A percentile compares a stretch with the other conserved stretches of the same genome.
Conservation (phyloP, 1,140 invertebrate species). For the Drosophila sucinea region DNA sequence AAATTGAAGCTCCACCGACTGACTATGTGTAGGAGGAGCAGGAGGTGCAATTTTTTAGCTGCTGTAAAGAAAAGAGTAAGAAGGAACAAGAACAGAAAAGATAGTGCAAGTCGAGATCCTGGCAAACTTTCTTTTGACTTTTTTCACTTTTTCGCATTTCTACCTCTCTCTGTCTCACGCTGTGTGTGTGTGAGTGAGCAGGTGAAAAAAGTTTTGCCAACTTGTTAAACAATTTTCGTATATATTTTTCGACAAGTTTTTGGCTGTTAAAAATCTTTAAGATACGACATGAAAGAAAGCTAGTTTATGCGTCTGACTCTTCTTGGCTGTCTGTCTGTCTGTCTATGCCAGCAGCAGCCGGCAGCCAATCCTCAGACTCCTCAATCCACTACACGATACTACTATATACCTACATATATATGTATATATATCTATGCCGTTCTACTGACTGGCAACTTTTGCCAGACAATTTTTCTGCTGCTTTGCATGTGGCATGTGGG, state of each 20-base stretch:
- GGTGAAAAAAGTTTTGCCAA: conserved; percentile 68
- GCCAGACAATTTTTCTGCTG: conserved; percentile 78
- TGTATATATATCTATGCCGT: conserved; percentile 4
- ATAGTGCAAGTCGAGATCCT: conserved; percentile 12
- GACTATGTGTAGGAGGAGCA: not conserved
- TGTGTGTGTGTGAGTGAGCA: conserved; percentile 35
- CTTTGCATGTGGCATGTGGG: conserved; percentile 65
- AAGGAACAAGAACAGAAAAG: conserved; percentile 40
- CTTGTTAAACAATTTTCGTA: conserved; percentile 80
- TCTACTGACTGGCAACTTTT: conserved; percentile 62
- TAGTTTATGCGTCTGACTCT: conserved; percentile 59
- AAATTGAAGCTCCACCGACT: conserved; percentile 46
- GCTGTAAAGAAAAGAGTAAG: conserved; percentile 43
- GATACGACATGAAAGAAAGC: conserved; percentile 39
- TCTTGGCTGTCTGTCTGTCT: conserved; percentile 22
- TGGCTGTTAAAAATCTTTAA: conserved; percentile 66
- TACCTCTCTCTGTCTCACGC: not conserved
- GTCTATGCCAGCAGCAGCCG: conserved; percentile 23
- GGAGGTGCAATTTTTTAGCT: conserved; percentile 15
- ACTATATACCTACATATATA: not conserved
- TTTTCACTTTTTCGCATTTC: not conserved
- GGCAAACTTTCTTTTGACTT: conserved; percentile 34
- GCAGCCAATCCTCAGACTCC: conserved; percentile 26
- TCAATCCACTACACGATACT: not conserved
- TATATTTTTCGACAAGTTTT: conserved; percentile 79